phyloP scores from a whole-genome alignment of 2,113 vertebrate genomes.

The Petrocephalus zakoni region DNA sequence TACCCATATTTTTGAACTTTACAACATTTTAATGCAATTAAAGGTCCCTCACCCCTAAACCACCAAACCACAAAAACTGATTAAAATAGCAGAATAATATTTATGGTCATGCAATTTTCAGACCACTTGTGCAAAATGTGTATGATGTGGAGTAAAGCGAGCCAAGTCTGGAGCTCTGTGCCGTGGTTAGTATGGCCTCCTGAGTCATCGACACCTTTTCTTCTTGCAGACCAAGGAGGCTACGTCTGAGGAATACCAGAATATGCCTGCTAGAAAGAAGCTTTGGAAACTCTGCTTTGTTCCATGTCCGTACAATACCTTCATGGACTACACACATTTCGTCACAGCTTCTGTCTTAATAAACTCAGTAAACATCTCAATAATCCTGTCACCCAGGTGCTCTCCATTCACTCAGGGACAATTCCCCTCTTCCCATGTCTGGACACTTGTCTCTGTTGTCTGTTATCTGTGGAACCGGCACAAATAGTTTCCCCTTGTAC shows the following conservation, averaged over 20 bases:
- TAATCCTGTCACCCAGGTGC: not conserved
- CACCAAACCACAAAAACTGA: not conserved
- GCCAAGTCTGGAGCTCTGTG: not conserved
- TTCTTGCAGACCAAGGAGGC: not conserved
- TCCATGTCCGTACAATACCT: not conserved
- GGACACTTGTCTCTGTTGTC: not conserved
- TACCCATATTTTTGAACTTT: not conserved
- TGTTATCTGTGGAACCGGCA: not conserved
- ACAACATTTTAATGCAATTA: not conserved
- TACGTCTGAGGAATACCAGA: not conserved
- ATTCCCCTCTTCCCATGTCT: not conserved
- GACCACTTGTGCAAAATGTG: not conserved
- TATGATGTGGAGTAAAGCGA: not conserved
- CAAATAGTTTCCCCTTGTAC: not conserved
- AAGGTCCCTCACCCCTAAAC: not conserved
- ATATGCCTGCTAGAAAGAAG: not conserved
- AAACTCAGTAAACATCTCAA: not conserved
- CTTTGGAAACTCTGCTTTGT: not conserved
- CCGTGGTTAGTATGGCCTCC: not conserved
- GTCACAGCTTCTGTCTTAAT: not conserved
- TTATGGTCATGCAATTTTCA: not conserved
- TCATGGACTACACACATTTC: not conserved
- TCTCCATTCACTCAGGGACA: not conserved
- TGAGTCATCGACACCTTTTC: not conserved
- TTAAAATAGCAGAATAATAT: not conserved